phyloP scores from a whole-genome alignment of 1,140 invertebrate species.

The Dreissena rostriformis region DNA sequence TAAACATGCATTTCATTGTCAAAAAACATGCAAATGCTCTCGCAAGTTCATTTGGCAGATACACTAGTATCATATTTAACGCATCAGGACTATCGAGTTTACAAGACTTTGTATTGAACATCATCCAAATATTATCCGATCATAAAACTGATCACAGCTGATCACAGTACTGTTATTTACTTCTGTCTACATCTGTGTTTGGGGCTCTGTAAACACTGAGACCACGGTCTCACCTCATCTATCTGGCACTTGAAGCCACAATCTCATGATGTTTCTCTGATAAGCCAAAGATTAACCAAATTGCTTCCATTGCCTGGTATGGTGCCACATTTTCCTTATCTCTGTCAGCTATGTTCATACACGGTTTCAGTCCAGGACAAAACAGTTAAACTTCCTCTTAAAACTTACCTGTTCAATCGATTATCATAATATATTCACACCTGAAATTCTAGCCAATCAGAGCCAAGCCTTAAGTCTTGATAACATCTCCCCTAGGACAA shows the following conservation, averaged over 20 bases:
- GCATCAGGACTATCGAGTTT: too few relatives aligned
- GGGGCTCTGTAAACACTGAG: background rate
- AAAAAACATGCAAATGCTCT: too few relatives aligned
- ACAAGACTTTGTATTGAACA: too few relatives aligned
- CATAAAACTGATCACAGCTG: too few relatives aligned
- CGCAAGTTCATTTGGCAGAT: too few relatives aligned
- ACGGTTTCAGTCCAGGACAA: background rate
- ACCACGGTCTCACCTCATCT: background rate
- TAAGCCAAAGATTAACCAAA: conserved; percentile 44
- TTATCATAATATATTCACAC: conserved; percentile 56
- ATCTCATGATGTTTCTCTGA: conserved; percentile 7
- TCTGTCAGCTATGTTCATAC: conserved; percentile 17
- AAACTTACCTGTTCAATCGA: conserved; percentile 48
- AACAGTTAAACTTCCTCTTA: conserved; percentile 30
- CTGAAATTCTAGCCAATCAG: conserved; percentile 51
- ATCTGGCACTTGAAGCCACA: background rate
- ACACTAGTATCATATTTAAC: too few relatives aligned
- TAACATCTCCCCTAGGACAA: too few relatives aligned
- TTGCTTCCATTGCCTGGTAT: conserved; percentile 30
- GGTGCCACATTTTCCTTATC: conserved; percentile 18
- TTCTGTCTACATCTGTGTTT: too few relatives aligned
- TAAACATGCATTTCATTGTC: too few relatives aligned
- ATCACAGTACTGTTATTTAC: too few relatives aligned
- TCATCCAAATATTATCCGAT: too few relatives aligned
- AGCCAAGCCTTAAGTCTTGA: background rate